A percentile compares a stretch with the other conserved stretches of the same genome.
phyloP scores from a whole-genome alignment of 2,797 vertebrate genomes.

The Rhyacichthys aspro region DNA sequence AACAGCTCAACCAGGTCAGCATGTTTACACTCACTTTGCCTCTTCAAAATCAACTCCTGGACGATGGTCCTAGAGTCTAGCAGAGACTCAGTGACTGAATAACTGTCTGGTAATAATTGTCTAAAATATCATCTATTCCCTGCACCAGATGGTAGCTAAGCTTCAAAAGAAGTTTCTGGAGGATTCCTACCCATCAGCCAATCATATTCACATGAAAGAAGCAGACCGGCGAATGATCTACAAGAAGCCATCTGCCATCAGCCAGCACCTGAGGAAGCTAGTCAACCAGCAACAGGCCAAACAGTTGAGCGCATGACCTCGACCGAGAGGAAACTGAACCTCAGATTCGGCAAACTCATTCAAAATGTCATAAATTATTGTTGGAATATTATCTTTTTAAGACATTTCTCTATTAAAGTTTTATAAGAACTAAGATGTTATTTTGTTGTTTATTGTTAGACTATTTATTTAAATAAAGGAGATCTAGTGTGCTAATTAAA shows the following conservation, averaged over 20 bases:
- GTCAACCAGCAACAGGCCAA: conserved; percentile 79
- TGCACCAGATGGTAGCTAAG: conserved; percentile 79
- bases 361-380: conserved; percentile 56
- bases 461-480: background rate
- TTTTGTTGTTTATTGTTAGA: background rate
- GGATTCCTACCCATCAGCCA: conserved; percentile 81
- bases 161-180: conserved; percentile 82
- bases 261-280: conserved; percentile 81
- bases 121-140: conserved; percentile 45
- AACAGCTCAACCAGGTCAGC: conserved; percentile 80
- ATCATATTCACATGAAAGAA: conserved; percentile 79
- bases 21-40: conserved; percentile 13
- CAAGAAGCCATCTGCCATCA: conserved; percentile 80
- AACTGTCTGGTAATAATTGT: conserved; percentile 32
- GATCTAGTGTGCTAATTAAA: too few relatives aligned
- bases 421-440: conserved; percentile 29
- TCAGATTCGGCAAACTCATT: conserved; percentile 23
- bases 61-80: conserved; percentile 2
- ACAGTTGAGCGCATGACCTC: conserved; percentile 74
- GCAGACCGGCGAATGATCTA: conserved; percentile 84
- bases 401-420: background rate
- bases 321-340: conserved; percentile 38
- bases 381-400: conserved; percentile 39
- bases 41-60: conserved; percentile 14
- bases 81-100: conserved; percentile 15